These are phyloP conservation scores for Hyles lineata DNA, from an alignment of 2,888 invertebrate genomes.

Conservation along the genomic window DNA sequence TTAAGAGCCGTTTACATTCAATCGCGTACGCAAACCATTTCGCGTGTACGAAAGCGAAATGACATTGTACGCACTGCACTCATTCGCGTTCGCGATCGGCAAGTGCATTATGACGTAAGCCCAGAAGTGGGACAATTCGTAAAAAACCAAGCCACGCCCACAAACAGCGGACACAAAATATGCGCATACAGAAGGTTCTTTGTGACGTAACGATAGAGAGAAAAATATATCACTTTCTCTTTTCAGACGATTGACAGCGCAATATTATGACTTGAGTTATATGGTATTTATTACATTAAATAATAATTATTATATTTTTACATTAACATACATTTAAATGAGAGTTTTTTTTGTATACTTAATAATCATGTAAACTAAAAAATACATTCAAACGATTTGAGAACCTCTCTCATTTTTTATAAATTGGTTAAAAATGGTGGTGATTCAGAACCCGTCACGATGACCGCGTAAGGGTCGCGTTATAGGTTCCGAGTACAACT, in stretches of 20 bases:
- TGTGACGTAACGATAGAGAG: constrained; percentile 5
- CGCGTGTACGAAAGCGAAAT: constrained; percentile 16
- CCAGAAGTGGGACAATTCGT: constrained; percentile 79
- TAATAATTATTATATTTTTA: too few relatives aligned
- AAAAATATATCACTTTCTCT: neutral
- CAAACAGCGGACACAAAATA: constrained; percentile 45
- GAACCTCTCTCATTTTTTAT: too few relatives aligned
- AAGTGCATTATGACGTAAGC: constrained; percentile 60
- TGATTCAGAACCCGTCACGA: too few relatives aligned
- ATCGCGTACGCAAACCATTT: neutral
- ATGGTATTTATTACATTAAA: neutral
- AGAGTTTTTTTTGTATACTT: too few relatives aligned
- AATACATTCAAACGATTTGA: too few relatives aligned
- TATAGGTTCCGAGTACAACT: too few relatives aligned
- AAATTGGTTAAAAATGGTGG: too few relatives aligned
- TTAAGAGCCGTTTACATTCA: neutral
- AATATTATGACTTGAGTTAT: neutral
- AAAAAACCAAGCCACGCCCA: constrained; percentile 70
- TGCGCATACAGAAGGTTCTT: neutral
- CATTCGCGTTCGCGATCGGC: constrained; percentile 11
- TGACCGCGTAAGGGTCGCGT: too few relatives aligned
- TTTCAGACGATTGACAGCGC: neutral
- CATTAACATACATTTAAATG: too few relatives aligned
- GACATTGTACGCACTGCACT: constrained; percentile 19
- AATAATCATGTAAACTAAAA: too few relatives aligned